Evolutionary conservation across 2,888 invertebrate genomes (phyloP).

Genomic region (Eledone cirrhosa): DNA sequence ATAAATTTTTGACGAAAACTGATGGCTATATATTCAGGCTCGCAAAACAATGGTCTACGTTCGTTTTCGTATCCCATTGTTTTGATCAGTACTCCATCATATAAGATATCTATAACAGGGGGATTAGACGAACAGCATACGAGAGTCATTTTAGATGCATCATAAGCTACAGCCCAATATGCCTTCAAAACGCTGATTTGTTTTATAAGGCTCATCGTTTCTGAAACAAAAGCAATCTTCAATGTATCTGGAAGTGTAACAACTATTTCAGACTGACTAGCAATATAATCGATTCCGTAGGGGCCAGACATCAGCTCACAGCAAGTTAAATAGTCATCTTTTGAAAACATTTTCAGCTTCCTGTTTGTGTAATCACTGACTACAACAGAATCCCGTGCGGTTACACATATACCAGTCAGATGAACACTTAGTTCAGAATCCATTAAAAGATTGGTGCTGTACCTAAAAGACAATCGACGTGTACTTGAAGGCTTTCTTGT

Average conservation of each 20-base stretch:
- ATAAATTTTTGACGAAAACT: neutral
- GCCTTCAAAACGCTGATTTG: neutral
- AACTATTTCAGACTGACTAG: neutral
- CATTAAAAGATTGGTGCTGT: neutral
- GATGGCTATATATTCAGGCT: conserved; percentile 14
- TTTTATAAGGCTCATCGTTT: neutral
- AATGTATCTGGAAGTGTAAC: neutral
- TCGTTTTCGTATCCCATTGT: neutral
- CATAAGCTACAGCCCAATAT: neutral
- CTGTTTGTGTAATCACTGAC: neutral
- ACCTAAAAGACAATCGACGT: neutral
- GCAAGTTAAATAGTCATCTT: neutral
- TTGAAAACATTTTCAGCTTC: conserved; percentile 16
- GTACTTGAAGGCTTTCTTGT: neutral
- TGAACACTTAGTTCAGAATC: neutral
- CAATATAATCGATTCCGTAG: neutral
- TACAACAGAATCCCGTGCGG: neutral
- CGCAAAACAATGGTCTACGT: neutral
- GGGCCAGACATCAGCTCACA: neutral
- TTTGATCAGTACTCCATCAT: neutral
- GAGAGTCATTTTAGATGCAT: neutral
- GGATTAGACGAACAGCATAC: conserved; percentile 6
- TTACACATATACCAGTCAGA: conserved; percentile 11
- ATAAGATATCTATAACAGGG: conserved; percentile 1
- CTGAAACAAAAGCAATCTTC: neutral